A percentile compares a stretch with the other conserved stretches of the same genome.
Evolutionary conservation across 2,888 invertebrate genomes (phyloP).

Genomic region (Glyphotaelius pellucidus): DNA sequence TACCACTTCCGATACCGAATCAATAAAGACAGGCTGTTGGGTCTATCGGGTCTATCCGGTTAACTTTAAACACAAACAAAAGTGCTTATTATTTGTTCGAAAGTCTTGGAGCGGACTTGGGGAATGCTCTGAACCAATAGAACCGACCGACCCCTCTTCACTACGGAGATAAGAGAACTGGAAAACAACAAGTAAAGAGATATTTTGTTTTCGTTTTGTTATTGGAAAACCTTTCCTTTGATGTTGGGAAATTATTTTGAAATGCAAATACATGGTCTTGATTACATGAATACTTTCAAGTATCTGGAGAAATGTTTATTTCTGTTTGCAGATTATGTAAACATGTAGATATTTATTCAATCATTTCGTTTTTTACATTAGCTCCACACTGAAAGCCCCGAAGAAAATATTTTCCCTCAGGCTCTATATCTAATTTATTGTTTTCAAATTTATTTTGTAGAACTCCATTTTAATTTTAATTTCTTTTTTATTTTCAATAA

Average conservation of each 20-base stretch:
- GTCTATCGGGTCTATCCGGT: not conserved
- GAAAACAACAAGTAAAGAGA: not conserved
- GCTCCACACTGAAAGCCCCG: too few species aligned
- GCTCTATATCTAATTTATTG: too few species aligned
- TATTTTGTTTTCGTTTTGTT: not conserved
- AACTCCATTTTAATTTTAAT: too few species aligned
- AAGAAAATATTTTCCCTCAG: too few species aligned
- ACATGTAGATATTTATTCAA: too few species aligned
- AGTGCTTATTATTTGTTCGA: constrained; percentile 19
- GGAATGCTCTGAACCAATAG: constrained; percentile 6
- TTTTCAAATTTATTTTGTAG: too few species aligned
- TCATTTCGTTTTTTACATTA: too few species aligned
- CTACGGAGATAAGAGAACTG: not conserved
- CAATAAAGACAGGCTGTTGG: not conserved
- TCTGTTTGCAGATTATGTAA: not conserved
- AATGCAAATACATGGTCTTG: not conserved
- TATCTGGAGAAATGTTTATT: not conserved
- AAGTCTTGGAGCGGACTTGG: constrained; percentile 9
- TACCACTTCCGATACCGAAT: not conserved
- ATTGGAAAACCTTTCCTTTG: not conserved
- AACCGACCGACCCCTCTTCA: not conserved
- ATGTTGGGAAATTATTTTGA: not conserved
- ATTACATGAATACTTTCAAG: not conserved
- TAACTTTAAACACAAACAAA: constrained; percentile 30
- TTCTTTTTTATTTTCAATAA: too few species aligned